A percentile compares a stretch with the other conserved stretches of the same genome.
These are phyloP conservation scores for Lamproptera curius DNA, from an alignment of 2,888 invertebrate genomes.

Conservation along the genomic window DNA sequence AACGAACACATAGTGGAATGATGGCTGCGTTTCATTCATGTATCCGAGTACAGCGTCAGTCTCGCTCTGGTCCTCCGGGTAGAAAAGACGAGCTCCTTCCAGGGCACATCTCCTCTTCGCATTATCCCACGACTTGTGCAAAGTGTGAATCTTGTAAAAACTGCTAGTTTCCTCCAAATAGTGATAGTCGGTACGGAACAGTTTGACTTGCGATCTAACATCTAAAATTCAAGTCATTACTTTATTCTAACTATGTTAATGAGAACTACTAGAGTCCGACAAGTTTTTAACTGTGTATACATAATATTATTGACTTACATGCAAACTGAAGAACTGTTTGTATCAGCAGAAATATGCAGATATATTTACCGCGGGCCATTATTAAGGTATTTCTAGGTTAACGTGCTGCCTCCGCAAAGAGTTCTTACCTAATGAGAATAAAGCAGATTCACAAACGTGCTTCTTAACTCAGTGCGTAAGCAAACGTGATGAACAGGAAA, in stretches of 20 bases:
- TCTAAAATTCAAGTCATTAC: slow-evolving; percentile 34
- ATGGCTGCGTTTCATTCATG: slow-evolving; percentile 37
- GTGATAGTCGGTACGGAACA: slow-evolving; percentile 55
- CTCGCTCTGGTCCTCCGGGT: slow-evolving; percentile 47
- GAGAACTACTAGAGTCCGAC: not conserved
- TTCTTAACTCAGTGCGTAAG: not conserved
- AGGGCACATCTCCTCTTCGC: slow-evolving; percentile 44
- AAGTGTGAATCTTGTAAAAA: slow-evolving; percentile 58
- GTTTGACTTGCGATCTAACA: slow-evolving; percentile 41
- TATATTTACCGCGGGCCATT: slow-evolving; percentile 23
- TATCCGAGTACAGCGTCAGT: slow-evolving; percentile 33
- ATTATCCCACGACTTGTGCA: slow-evolving; percentile 43
- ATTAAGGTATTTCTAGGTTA: not conserved
- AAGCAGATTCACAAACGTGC: slow-evolving; percentile 17
- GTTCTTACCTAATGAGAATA: slow-evolving; percentile 14
- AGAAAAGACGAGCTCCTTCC: slow-evolving; percentile 52
- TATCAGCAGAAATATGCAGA: slow-evolving; percentile 24
- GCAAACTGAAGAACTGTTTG: slow-evolving; percentile 23
- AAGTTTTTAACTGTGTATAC: not conserved
- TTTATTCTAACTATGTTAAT: not conserved
- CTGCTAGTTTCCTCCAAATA: slow-evolving; percentile 39
- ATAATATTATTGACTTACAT: slow-evolving; percentile 26
- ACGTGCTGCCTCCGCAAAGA: slow-evolving; percentile 7
- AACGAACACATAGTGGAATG: slow-evolving; percentile 34
- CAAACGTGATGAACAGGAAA: slow-evolving; percentile 28